phyloP scores from a whole-genome alignment of 2,113 vertebrate species.

The Prolemur simus region DNA sequence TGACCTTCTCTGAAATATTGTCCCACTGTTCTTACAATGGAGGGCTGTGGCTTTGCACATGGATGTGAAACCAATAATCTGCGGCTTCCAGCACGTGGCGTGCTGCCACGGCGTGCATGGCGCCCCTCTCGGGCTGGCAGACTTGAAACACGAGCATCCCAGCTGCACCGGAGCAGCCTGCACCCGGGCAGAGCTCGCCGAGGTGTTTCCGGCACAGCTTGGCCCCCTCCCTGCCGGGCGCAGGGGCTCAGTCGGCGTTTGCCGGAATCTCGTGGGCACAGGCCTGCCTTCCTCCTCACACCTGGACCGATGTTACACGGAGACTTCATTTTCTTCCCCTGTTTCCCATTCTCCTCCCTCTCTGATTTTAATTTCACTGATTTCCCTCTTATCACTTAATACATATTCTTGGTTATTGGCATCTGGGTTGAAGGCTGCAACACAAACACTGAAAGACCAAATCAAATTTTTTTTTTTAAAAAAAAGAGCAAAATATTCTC shows the following conservation, averaged over 20 bases:
- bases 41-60: conserved; percentile 30
- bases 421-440: conserved; percentile 83
- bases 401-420: conserved; percentile 79
- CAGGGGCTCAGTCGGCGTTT: conserved; percentile 74
- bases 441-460: conserved; percentile 83
- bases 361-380: conserved; percentile 77
- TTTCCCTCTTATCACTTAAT: conserved; percentile 78
- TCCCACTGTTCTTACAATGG: background rate
- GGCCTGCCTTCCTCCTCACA: conserved; percentile 70
- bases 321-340: conserved; percentile 41
- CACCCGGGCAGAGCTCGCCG: conserved; percentile 71
- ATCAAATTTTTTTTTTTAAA: conserved; percentile 72
- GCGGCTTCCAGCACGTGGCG: conserved; percentile 5
- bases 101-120: background rate
- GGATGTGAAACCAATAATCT: background rate
- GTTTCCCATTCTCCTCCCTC: conserved; percentile 69
- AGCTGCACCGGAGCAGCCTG: conserved; percentile 75
- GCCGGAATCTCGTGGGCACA: conserved; percentile 70
- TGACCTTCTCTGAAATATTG: background rate
- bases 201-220: conserved; percentile 79
- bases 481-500: conserved; percentile 84
- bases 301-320: conserved; percentile 72
- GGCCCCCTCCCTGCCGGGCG: conserved; percentile 78
- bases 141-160: conserved; percentile 74
- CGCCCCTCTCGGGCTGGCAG: conserved; percentile 23